Percentiles rank a stretch among this genome's conserved stretches.
Evolutionary conservation across 2,113 vertebrate species (phyloP).

Genomic region (Sander vitreus): DNA sequence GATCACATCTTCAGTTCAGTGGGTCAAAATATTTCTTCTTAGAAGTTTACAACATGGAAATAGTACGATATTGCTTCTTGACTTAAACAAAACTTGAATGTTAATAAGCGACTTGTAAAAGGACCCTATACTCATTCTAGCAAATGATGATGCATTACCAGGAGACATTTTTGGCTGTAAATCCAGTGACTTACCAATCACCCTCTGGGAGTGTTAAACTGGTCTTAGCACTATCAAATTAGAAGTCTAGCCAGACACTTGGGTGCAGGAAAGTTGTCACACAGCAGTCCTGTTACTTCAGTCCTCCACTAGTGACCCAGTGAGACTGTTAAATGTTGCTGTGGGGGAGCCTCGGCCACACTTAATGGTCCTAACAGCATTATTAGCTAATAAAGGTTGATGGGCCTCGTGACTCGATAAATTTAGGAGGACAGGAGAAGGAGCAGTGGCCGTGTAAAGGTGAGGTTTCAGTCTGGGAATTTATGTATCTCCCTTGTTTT

Average conservation of each 20-base stretch:
- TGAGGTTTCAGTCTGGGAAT: conserved; percentile 38
- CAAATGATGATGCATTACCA: conserved; percentile 16
- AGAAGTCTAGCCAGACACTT: conserved; percentile 61
- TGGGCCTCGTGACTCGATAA: conserved; percentile 70
- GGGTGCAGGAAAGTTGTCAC: conserved; percentile 50
- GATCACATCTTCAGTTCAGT: background rate
- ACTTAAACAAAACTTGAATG: background rate
- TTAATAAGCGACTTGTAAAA: background rate
- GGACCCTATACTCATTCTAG: background rate
- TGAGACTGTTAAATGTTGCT: conserved; percentile 71
- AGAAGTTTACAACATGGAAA: background rate
- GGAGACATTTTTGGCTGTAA: conserved; percentile 23
- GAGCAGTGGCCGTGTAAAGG: conserved; percentile 36
- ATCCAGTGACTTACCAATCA: conserved; percentile 17
- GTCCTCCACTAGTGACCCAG: conserved; percentile 53
- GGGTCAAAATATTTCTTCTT: background rate
- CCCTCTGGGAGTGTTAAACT: conserved; percentile 32
- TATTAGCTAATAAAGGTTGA: conserved; percentile 84
- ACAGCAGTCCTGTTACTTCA: conserved; percentile 62
- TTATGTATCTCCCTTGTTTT: conserved; percentile 29
- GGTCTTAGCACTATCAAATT: conserved; percentile 62
- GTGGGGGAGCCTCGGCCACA: conserved; percentile 60
- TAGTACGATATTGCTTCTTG: background rate
- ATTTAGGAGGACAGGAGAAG: conserved; percentile 60
- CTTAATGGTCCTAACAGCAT: conserved; percentile 78